Evolutionary conservation across 2,888 invertebrate genomes (phyloP).

Genomic region (Tetragonula carbonaria): DNA sequence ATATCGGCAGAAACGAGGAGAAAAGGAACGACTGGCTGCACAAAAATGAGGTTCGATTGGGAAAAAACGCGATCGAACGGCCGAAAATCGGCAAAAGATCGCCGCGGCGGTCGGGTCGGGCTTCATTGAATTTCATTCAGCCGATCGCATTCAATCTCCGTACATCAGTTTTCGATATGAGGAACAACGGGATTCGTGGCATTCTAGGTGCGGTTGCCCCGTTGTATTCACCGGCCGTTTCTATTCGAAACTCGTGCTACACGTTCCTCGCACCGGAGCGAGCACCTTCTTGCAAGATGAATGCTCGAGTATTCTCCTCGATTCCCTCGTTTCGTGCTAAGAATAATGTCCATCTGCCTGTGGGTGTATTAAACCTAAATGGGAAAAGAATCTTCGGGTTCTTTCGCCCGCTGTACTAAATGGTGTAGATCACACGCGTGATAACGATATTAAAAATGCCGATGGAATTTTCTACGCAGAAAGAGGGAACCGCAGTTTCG

Average conservation of each 20-base stretch:
- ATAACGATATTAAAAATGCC: slow-evolving; percentile 2
- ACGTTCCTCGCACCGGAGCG: slow-evolving; percentile 48
- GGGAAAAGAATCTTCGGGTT: slow-evolving; percentile 17
- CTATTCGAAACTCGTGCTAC: slow-evolving; percentile 59
- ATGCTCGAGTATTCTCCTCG: slow-evolving; percentile 45
- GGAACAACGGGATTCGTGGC: slow-evolving; percentile 57
- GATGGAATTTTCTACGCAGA: background rate
- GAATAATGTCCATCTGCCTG: slow-evolving; percentile 41
- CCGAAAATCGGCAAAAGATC: background rate
- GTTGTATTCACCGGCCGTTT: slow-evolving; percentile 55
- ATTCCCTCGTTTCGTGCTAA: slow-evolving; percentile 39
- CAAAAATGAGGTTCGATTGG: background rate
- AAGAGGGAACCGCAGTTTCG: background rate
- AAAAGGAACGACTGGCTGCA: background rate
- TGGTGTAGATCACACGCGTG: slow-evolving; percentile 8
- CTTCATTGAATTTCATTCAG: slow-evolving; percentile 41
- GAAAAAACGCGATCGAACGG: background rate
- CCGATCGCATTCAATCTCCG: slow-evolving; percentile 45
- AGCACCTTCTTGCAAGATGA: slow-evolving; percentile 35
- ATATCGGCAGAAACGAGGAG: background rate
- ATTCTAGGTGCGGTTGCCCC: slow-evolving; percentile 57
- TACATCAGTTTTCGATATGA: slow-evolving; percentile 52
- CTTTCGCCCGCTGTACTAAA: background rate
- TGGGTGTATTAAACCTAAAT: slow-evolving; percentile 15
- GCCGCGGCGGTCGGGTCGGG: background rate